A percentile compares a stretch with the other conserved stretches of the same genome.
Evolutionary conservation across 2,113 vertebrate genomes (phyloP).

Genomic region (Mungos mungo): DNA sequence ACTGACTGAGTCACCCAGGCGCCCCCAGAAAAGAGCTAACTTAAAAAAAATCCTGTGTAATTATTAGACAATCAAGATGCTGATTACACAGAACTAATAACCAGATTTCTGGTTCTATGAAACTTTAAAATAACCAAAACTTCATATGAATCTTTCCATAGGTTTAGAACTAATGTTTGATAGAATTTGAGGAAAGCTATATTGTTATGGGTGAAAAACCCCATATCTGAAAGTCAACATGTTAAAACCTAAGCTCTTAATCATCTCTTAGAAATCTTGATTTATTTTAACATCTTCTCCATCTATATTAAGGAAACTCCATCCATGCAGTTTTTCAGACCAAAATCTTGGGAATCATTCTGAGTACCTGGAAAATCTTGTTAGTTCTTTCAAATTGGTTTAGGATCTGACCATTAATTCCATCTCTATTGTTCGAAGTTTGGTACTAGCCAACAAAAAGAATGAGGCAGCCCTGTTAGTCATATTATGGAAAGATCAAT

Average conservation of each 20-base stretch:
- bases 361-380: background rate
- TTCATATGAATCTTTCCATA: background rate
- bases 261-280: background rate
- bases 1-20: too few relatives aligned
- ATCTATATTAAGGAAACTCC: background rate
- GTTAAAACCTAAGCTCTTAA: background rate
- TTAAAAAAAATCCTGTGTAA: background rate
- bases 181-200: background rate
- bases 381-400: background rate
- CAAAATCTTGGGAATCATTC: background rate
- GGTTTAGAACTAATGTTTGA: background rate
- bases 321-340: background rate
- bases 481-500: background rate
- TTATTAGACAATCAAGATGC: background rate
- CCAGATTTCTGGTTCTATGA: background rate
- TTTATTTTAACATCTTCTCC: background rate
- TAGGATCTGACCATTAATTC: background rate
- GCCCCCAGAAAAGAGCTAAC: background rate
- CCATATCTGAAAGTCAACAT: background rate
- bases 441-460: background rate
- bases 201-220: background rate
- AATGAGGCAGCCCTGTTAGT: background rate
- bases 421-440: background rate
- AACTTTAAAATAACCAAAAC: background rate
- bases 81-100: background rate